A percentile compares a stretch with the other conserved stretches of the same genome.
Conservation (phyloP, 2,797 vertebrate species). For the Sebastolobus altivelis region DNA sequence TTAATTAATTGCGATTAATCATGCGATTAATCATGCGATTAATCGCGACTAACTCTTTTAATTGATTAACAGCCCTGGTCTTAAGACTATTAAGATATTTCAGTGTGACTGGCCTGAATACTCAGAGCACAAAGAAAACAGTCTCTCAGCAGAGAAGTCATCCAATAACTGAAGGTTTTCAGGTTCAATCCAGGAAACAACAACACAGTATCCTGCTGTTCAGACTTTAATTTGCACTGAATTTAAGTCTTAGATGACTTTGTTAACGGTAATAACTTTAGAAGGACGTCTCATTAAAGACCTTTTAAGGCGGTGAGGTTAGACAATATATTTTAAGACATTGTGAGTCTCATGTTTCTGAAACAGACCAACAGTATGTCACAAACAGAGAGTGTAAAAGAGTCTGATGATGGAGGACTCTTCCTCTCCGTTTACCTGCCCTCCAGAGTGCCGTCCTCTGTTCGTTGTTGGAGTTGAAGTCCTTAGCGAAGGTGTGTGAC, state of each 20-base stretch:
- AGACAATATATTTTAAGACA: neutral
- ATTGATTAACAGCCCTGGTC: too few relatives aligned
- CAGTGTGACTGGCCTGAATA: neutral
- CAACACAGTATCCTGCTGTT: neutral
- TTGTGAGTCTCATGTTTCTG: neutral
- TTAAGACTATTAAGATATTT: neutral
- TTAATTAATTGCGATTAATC: too few relatives aligned
- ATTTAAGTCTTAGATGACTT: neutral
- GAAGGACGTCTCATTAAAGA: neutral
- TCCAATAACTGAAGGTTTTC: neutral
- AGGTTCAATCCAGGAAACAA: neutral
- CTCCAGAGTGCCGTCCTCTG: conserved; percentile 97
- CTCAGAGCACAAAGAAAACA: neutral
- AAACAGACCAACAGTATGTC: neutral
- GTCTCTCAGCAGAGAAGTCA: neutral
- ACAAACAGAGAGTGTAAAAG: neutral
- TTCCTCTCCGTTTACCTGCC: conserved; percentile 85
- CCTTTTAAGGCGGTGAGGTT: neutral
- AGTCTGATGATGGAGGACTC: neutral
- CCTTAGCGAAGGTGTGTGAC: conserved; percentile 96
- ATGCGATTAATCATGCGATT: too few relatives aligned
- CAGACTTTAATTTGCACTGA: neutral
- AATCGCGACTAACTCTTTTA: too few relatives aligned
- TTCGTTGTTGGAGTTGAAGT: conserved; percentile 98
- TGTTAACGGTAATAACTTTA: neutral